Base-by-base conservation (phyloP, 2,888 invertebrate species). In the Nomada flava region DNA sequence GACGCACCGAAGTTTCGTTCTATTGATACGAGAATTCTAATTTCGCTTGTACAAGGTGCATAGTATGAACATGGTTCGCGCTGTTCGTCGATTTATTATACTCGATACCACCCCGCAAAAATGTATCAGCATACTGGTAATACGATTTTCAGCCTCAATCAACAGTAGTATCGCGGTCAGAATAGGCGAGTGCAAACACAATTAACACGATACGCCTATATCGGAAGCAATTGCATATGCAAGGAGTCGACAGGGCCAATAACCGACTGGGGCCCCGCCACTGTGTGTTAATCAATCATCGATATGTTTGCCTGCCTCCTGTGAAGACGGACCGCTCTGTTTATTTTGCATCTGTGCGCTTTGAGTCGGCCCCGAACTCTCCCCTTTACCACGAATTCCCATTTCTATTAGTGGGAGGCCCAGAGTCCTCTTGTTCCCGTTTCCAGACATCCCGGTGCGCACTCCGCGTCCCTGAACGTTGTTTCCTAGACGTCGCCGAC, bases 331-430 rank as follows among this genome's bases (percentile, higher is more conserved):
- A 55, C 76, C 64, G 69, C 59, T 57, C 79, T 86, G 88, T 88
- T 89, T 88, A 88, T 89, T 88, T 88, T 86, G 82, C 83, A 86
- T 85, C 78, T 78, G 79, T 59, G 70, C 69, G 83, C 88, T 88
- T 88, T 88, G 88, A 86, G 77, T 73, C 78, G 68, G 60, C 62
- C 62, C 64, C 70, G 73, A 36, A 53, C 79, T 53, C 76, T 60
- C 57, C 68, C 81, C 74, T 81, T 84, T 86, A 84, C 84, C 84
- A 86, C 85, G 87, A 87, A 87, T 89, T 88, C 87, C 85, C 89
- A 86, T 90, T 90, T 89, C 88, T 88, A 88, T 88, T 86, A 87
- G 79, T 84, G 72, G 83, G 80, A 72, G 82, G 79, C 77, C 82
- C 63, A 29, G 44, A 57, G 36, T 70, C 55, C 82, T 52, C 29